Percentiles rank a stretch among this genome's conserved stretches.
These are phyloP conservation scores for Parascotia fuliginaria DNA, from an alignment of 2,888 invertebrate genomes.

Conservation along the genomic window DNA sequence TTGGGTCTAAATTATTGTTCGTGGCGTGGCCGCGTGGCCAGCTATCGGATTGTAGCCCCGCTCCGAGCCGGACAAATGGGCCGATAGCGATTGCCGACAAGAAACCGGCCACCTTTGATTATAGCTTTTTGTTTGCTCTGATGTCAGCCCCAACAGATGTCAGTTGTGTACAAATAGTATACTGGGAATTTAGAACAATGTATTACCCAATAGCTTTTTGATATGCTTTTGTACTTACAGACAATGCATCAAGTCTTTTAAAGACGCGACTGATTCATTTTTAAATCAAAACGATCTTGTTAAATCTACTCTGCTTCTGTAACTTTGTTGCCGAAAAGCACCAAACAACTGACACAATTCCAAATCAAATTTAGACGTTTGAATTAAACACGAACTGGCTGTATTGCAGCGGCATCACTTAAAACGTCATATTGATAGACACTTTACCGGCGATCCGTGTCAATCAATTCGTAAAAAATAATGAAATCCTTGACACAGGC, in stretches of 20 bases:
- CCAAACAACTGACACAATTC: conserved; percentile 23
- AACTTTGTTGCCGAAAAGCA: conserved; percentile 27
- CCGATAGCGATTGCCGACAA: conserved; percentile 50
- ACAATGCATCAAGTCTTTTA: conserved; percentile 5
- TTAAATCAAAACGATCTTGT: conserved; percentile 1
- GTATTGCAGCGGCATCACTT: conserved; percentile 39
- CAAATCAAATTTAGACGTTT: conserved; percentile 24
- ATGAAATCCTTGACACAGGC: conserved; percentile 64
- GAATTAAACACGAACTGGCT: conserved; percentile 30
- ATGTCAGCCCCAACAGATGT: conserved; percentile 39
- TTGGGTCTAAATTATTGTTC: conserved; percentile 77
- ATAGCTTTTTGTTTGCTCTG: conserved; percentile 44
- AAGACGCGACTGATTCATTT: background rate
- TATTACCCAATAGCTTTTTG: conserved; percentile 30
- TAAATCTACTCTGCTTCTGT: conserved; percentile 9
- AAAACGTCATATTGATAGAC: conserved; percentile 62
- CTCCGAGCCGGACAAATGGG: conserved; percentile 58
- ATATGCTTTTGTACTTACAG: conserved; percentile 20
- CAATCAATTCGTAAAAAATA: conserved; percentile 65
- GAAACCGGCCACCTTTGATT: conserved; percentile 48
- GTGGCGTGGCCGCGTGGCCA: conserved; percentile 56
- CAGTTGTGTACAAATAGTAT: conserved; percentile 38
- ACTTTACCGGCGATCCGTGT: conserved; percentile 58
- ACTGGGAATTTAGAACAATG: conserved; percentile 40
- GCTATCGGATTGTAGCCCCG: conserved; percentile 68